Conservation (phyloP, 1,140 invertebrate genomes). For the Drosophila eugracilis region DNA sequence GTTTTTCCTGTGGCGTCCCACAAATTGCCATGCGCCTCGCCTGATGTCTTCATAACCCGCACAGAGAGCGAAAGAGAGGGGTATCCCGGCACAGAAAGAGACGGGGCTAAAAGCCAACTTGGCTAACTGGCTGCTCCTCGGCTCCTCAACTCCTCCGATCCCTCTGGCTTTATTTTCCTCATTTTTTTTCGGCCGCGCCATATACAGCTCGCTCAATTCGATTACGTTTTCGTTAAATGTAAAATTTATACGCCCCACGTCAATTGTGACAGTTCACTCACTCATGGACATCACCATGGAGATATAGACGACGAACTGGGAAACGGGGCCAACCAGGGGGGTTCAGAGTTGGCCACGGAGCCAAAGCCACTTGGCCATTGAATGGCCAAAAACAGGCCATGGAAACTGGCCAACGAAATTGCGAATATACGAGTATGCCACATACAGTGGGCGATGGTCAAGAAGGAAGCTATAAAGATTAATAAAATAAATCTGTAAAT, state of each 20-base stretch:
- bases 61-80: conserved; percentile 17
- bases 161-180: background rate
- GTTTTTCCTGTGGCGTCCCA: conserved; percentile 67
- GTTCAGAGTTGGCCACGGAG: conserved; percentile 15
- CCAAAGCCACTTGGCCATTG: conserved; percentile 48
- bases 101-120: conserved; percentile 43
- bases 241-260: conserved; percentile 83
- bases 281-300: conserved; percentile 57
- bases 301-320: conserved; percentile 14
- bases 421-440: conserved; percentile 53
- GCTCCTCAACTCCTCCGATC: conserved; percentile 4
- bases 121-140: conserved; percentile 39
- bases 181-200: conserved; percentile 48
- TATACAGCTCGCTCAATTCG: conserved; percentile 82
- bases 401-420: conserved; percentile 60
- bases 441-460: conserved; percentile 42
- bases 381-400: conserved; percentile 53
- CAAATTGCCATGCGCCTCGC: conserved; percentile 78
- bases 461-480: background rate
- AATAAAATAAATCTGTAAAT: no score
- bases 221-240: conserved; percentile 84
- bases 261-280: conserved; percentile 83
- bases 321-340: conserved; percentile 1
- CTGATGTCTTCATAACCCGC: conserved; percentile 75
- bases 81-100: conserved; percentile 7